Base-by-base conservation (phyloP, 2,888 invertebrate species). In the Beris morrisii region DNA sequence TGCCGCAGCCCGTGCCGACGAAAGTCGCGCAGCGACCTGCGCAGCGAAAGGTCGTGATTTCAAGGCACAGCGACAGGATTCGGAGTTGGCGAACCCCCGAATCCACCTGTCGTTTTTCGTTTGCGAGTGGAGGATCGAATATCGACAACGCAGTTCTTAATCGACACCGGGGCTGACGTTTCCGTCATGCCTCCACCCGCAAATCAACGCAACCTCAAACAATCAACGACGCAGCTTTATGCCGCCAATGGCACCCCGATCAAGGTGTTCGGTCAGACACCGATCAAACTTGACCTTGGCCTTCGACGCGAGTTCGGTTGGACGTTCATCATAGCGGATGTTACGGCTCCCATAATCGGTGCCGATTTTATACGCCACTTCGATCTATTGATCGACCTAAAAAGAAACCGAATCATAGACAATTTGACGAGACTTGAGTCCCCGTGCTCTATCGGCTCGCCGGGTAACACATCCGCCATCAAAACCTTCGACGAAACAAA, bases 311-410 rank as follows among this genome's bases (percentile, higher is more conserved):
- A 65, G 7, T 72, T 71, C 44, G 9, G 45, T 6, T 73, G 72
- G 72, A 69, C 67, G 15, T 73, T 73, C 50, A 65, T 69, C 28
- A 50, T 72, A 28, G 72, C 71, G 1, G 69, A 73, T 4, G 72
- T 73, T 1, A 48, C 68, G 1, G 9, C 59, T 11, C 69, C 73
- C 28, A 73, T 72, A 13, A 67, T 71, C 1, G 70, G 71, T 1
- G 71, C 71, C 0, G 72, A 74, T 50, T 72, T 72, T 56, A 38
- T 70, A 6, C 45, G 54, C 11, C 64, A 69, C 13, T 66, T 59
- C n/a, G 52, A 66, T 22, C 22, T 22, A 2, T 22, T 22, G 3
- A 3, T 44, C 44, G 11, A 44, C n/a, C 50, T 50, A 11, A 50
- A 50, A 7, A 1, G 15, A 11, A 50, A 11, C 4, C 3, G 44